Conservation (phyloP, 2,113 vertebrate genomes). For the Elephantulus edwardii region DNA sequence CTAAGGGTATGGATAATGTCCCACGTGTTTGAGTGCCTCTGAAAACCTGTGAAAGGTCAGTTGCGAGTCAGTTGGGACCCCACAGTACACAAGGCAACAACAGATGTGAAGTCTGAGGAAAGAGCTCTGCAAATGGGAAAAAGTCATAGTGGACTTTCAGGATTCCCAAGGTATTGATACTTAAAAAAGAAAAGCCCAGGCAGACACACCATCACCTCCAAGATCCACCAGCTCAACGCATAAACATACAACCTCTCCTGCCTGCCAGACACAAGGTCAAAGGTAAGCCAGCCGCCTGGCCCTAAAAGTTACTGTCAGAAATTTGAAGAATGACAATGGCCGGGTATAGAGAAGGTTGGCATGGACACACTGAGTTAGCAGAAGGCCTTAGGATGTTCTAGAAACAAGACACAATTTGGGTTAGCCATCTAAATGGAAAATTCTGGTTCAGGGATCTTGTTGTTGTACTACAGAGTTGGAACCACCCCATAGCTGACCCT, state of each 20-base stretch:
- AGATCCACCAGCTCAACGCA: too few relatives aligned
- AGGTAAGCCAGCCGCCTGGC: neutral
- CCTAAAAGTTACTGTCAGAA: neutral
- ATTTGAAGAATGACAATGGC: neutral
- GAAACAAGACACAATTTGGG: neutral
- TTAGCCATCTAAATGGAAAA: neutral
- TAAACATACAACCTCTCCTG: neutral
- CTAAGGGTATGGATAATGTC: too few relatives aligned
- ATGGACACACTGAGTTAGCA: constrained; percentile 5
- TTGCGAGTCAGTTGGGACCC: too few relatives aligned
- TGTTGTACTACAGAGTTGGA: too few relatives aligned
- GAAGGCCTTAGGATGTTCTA: neutral
- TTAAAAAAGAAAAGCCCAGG: neutral
- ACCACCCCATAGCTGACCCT: too few relatives aligned
- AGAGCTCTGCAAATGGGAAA: neutral
- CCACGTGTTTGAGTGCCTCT: too few relatives aligned
- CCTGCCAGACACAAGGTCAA: neutral
- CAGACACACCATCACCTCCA: too few relatives aligned
- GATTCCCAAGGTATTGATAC: neutral
- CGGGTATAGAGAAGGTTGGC: neutral
- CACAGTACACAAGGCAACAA: too few relatives aligned
- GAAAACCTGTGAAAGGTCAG: too few relatives aligned
- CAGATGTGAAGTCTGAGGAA: constrained; percentile 14
- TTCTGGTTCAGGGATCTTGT: neutral
- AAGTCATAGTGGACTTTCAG: too few relatives aligned